Evolutionary conservation across 2,797 vertebrate genomes (phyloP), one percentile per base, ranked within the genome.

Genomic region (Sphenodon punctatus): DNA sequence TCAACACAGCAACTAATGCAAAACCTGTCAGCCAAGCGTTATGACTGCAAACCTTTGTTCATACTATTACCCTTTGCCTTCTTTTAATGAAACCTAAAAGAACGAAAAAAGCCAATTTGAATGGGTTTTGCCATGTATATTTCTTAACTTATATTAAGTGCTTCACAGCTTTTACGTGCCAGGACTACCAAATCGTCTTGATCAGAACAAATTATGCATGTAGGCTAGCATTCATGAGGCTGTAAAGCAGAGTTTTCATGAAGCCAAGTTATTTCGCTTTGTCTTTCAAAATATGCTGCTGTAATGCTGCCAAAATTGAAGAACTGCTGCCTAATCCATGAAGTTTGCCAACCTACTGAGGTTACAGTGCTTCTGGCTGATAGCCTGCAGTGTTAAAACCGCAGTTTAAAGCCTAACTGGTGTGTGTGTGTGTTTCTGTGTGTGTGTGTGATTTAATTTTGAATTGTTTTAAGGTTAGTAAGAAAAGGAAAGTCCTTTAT

Each of bases 311-410:
- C 74, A 89, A 42, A 67, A 80, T 1, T 66, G 84, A 85, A 76
- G 55, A 85, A 67, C 39, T 65, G 20, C 63, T 89, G 72, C 34
- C 43, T 86, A 79, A 81, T 41, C 19, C 53, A 38, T 78, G 85
- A 79, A 90, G 87, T 63, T 61, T 80, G 22, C 14, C 38, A 82
- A 30, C 25, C 65, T 43, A 27, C 27, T 80, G 75, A 72, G 70
- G 84, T 78, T 84, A 82, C 59, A 89, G 45, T 78, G n/a, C 8
- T 19, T 80, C 75, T 58, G 70, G 56, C 53, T 56, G 56, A 41
- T 48, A 64, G 66, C 53, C 78, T 63, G 8, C 8, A 16, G 11
- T 42, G 80, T 67, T 78, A 79, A 83, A 90, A 23, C 0, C 6
- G 63, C 41, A 80, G 20, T 46, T 56, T 46, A 80, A 88, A 83